Base-by-base conservation (phyloP, 2,888 invertebrate genomes). In the Galeruca laticollis region DNA sequence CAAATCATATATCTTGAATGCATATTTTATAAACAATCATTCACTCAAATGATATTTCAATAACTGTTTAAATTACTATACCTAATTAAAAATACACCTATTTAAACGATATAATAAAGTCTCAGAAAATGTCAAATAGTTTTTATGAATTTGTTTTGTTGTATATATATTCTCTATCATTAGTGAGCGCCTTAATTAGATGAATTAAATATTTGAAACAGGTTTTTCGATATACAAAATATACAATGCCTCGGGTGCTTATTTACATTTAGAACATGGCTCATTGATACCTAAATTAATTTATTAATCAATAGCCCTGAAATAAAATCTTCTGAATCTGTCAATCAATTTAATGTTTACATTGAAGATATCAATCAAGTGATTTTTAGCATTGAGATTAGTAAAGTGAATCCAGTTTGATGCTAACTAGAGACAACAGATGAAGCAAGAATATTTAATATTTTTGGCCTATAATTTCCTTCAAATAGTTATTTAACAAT, bases 101-200 rank as follows among this genome's bases (percentile, higher is more conserved):
- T 43, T 43, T n/a, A 43, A 13, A 43, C 18, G 15, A 47, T 9
- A 18, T 15, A 47, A 15, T 9, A 8, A 9, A 47, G 18, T 47
- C 15, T 18, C 15, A 47, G n/a, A 8, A 47, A 47, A 47, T 54
- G 31, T 54, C 31, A 60, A 37, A 61, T 33, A 68, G 26, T 47
- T 61, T 54, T 31, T 13, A 21, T 54, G 26, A 11, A 54, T 26
- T 54, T 31, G 26, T 54, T 54, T 31, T 31, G 54, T 54, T 54
- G n/a, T 2, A 26, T 54, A 54, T 54, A n/a, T 31, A 13, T 54
- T 31, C 6, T 15, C 26, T 15, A 31, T 21, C n/a, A 6, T 26
- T n/a, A 31, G n/a, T 31, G 20, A 52, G 10, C 26, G 26, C 54
- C 15, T 54, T 31, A 54, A 54, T 54, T 54, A 54, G n/a, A 31